Base-by-base conservation (phyloP, 2,797 vertebrate species). In the Passerculus sandwichensis region DNA sequence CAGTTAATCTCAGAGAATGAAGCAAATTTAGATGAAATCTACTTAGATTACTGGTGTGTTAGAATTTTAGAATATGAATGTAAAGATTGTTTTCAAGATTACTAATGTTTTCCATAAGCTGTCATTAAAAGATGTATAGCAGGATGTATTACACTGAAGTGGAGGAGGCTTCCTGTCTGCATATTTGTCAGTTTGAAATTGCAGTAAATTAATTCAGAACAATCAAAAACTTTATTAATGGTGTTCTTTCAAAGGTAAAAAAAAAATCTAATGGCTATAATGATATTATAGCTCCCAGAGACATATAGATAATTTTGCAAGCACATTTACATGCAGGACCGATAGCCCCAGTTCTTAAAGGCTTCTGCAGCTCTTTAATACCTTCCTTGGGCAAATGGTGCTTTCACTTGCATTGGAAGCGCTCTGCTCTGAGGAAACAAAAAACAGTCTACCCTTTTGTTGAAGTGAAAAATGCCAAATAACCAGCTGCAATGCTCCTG, bases 201-300 rank as follows among this genome's bases (percentile, higher is more conserved):
- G 50, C 19, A 65, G 23, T 80, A 88, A 94, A 96, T 82, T 67
- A 91, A 67, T 53, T 77, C 40, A 76, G 69, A 91, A 87, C 45
- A 87, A 79, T 74, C 36, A 29, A 62, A 72, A 78, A 51, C 44
- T 42, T 76, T 59, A 62, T 72, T 92, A 72, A 78, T 40, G 9
- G 5, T 50, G 40, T 80, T 85, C 47, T 84, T 90, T 22, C 47
- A 84, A 86, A 70, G 25, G 25, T 65, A 9, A 79, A 85, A 83
- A 83, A 36, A 56, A 73, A 57, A 22, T 9, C 10, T 56, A 72
- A 60, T 70, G 30, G 4, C 21, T 48, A 4, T 38, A 26, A 48
- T 71, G 66, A 29, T 74, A 59, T 34, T 54, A 48, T 25, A 80
- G 12, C 13, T 88, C 38, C 32, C 30, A 40, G 40, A 71, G 51